A percentile compares a stretch with the other conserved stretches of the same genome.
phyloP scores from a whole-genome alignment of 2,113 vertebrate species.

The Proterorhinus semilunaris region DNA sequence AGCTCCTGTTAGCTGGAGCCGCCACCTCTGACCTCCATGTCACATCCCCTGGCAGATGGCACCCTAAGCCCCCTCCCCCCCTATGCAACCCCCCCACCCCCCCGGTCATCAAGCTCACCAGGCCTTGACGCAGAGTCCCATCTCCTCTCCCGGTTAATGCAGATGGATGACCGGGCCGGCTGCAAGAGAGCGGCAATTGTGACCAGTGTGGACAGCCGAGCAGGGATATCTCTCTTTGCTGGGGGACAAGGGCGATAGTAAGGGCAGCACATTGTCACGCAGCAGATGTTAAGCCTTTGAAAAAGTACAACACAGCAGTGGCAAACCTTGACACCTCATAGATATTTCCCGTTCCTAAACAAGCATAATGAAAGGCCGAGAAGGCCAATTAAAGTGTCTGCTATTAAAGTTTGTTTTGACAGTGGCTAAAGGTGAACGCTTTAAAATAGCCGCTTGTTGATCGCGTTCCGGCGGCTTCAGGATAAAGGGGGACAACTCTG shows the following conservation, averaged over 20 bases:
- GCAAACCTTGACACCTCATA: slow-evolving; percentile 29
- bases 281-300: slow-evolving; percentile 57
- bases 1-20: slow-evolving; percentile 38
- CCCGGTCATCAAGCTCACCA: not conserved
- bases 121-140: slow-evolving; percentile 8
- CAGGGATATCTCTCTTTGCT: slow-evolving; percentile 8
- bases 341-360: slow-evolving; percentile 3
- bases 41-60: slow-evolving; percentile 52
- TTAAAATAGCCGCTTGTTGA: not conserved
- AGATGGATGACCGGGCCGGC: slow-evolving; percentile 52
- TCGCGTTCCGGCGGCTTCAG: not conserved
- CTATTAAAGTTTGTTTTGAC: slow-evolving; percentile 38
- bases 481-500: not conserved
- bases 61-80: not conserved
- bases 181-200: slow-evolving; percentile 21
- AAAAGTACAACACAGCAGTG: slow-evolving; percentile 45
- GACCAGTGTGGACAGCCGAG: slow-evolving; percentile 39
- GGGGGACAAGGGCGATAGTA: slow-evolving; percentile 15
- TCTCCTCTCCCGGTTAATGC: slow-evolving; percentile 39
- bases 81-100: not conserved
- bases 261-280: slow-evolving; percentile 43
- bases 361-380: slow-evolving; percentile 51
- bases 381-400: slow-evolving; percentile 48
- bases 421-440: not conserved
- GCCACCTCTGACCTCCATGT: slow-evolving; percentile 50